These are phyloP conservation scores for Athalia circularis DNA, from an alignment of 2,888 invertebrate species.

Conservation along the genomic window DNA sequence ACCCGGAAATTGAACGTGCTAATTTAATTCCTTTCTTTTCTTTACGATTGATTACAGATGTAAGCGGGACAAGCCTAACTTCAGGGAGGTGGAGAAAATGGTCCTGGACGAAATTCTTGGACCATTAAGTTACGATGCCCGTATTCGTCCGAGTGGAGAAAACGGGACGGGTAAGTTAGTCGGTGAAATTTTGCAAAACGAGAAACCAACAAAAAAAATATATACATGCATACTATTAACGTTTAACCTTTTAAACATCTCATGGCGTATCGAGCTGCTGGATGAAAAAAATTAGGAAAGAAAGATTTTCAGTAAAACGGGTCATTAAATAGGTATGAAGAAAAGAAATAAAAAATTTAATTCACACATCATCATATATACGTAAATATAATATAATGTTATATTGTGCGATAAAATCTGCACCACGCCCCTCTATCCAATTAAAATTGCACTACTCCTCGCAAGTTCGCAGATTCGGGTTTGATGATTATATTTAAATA, in stretches of 20 bases:
- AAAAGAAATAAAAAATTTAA: not conserved
- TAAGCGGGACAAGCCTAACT: conserved; percentile 89
- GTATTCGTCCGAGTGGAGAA: conserved; percentile 94
- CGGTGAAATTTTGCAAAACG: conserved; percentile 7
- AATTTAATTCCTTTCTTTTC: not conserved
- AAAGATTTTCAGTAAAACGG: not conserved
- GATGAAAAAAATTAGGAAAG: not conserved
- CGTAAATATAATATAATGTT: too few relatives aligned
- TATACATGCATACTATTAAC: too few relatives aligned
- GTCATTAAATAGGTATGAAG: not conserved
- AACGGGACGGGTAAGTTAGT: conserved; percentile 91
- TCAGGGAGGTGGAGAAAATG: conserved; percentile 95
- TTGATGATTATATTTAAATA: too few relatives aligned
- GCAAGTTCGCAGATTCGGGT: too few relatives aligned
- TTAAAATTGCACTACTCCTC: too few relatives aligned
- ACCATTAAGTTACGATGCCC: conserved; percentile 92
- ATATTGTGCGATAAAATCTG: too few relatives aligned
- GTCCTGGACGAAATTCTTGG: conserved; percentile 95
- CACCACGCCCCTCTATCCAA: too few relatives aligned
- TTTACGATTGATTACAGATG: conserved; percentile 77
- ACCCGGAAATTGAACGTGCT: not conserved
- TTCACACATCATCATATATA: too few relatives aligned
- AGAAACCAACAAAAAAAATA: too few relatives aligned
- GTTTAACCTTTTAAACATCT: not conserved
- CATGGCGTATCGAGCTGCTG: not conserved